Base-by-base conservation (phyloP, 2,797 vertebrate species). In the Stomatorhinus walkeri region DNA sequence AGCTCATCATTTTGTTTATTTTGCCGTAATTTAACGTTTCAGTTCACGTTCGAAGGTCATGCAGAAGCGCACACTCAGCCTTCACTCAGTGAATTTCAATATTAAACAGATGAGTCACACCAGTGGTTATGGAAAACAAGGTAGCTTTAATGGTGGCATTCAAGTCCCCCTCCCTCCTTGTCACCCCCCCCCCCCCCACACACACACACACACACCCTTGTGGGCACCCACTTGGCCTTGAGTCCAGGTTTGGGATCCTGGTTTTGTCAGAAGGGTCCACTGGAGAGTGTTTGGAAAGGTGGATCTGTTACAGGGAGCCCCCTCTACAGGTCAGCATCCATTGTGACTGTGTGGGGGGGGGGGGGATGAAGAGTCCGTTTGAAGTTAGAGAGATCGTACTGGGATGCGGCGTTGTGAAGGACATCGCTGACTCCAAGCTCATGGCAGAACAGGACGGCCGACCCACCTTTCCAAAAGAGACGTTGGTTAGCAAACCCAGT, bases 381-480 rank as follows among this genome's bases (percentile, higher is more conserved):
- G 93, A 94, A 93, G 92, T 95, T 94, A 93, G 94, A 94, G 93
- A 93, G 92, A 95, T 94, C 94, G 91, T 93, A 94, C 94, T 95
- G 91, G 91, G 93, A 90, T 89, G 92, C 93, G 87, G 61, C 89
- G 88, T 90, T 88, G 92, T 92, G 91, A 91, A 93, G 94, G 92
- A 92, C 90, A 94, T 92, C 91, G 92, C 90, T 89, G 88, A 83
- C 92, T 32, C 89, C 90, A 87, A 89, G 91, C 91, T 91, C 91
- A 5, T 12, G 88, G 87, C 87, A 92, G 92, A 93, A 91, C 92
- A 93, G 92, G 92, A 93, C 90, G 91, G 85, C 89, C 56, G 22
- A 89, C 88, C 90, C 88, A 91, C 72, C 36, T 92, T 90, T 91
- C 19, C 84, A 88, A 91, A 88, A 91, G 64, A 79, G 49, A 87